Evolutionary conservation across 2,888 invertebrate species (phyloP).

Genomic region (Drosophila infuscata): DNA sequence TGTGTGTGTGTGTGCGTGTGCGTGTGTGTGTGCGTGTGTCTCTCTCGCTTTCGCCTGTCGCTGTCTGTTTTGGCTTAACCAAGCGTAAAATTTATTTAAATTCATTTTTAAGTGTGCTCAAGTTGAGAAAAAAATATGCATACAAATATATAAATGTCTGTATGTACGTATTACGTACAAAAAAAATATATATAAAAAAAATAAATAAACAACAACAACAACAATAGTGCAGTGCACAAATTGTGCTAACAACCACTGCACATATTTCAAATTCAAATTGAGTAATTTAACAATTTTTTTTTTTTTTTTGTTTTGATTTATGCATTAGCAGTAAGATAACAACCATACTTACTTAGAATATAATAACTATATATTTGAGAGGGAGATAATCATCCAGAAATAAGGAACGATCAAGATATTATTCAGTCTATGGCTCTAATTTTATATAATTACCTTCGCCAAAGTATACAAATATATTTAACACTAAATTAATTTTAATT

Average conservation of each 20-base stretch:
- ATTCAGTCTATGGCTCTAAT: neutral
- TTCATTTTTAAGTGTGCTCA: conserved; percentile 79
- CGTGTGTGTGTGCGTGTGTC: conserved; percentile 24
- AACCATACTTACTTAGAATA: conserved; percentile 8
- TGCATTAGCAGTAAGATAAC: conserved; percentile 28
- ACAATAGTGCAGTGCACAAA: conserved; percentile 12
- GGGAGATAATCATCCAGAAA: neutral
- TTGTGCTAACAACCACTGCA: conserved; percentile 30
- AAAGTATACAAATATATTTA: neutral
- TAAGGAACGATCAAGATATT: neutral
- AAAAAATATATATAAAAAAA: neutral
- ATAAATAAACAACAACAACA: neutral
- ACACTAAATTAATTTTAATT: neutral
- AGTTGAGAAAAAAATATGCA: conserved; percentile 59
- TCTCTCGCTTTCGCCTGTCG: conserved; percentile 51
- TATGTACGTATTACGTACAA: neutral
- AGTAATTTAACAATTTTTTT: conserved; percentile 44
- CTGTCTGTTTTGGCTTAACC: conserved; percentile 70
- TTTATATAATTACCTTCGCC: neutral
- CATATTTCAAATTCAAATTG: conserved; percentile 38
- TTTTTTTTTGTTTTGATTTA: conserved; percentile 48
- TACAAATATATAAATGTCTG: conserved; percentile 28
- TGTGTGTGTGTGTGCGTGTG: conserved; percentile 2
- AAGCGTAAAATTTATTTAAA: conserved; percentile 82
- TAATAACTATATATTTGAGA: neutral